Evolutionary conservation across 2,888 invertebrate species (phyloP), one percentile per base, ranked within the genome.

Genomic region (Melieria picta): DNA sequence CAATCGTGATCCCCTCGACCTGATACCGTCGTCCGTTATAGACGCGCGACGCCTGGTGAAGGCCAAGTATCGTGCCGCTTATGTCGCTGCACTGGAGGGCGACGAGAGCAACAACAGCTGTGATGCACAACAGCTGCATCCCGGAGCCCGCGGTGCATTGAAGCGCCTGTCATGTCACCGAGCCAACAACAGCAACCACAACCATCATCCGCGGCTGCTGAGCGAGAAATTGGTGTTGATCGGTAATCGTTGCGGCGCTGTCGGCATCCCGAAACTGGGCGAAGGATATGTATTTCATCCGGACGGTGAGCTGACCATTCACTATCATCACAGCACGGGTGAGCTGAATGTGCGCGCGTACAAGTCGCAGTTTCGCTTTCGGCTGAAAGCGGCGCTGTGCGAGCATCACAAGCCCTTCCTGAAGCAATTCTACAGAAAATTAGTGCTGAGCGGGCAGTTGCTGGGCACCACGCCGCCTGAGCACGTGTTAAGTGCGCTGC

Each of bases 331-430:
- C 77, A 83, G 83, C 77, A 80, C 82, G 69, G 83, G 83, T 42
- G 82, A 86, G 78, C 83, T 86, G 72, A 86, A 82, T 79, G 81
- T 81, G 77, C 84, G 84, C 58, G 84, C 85, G 72, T 86, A 84
- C 75, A 85, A 84, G 78, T 83, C 84, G 76, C 86, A 85, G 78
- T 85, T 86, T 75, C 85, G 87, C 65, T 75, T 80, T 77, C 79
- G 83, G 68, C 77, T 86, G 64, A 82, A 84, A 72, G 75, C 82
- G 78, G 86, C 86, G 68, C 77, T 85, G 55, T 81, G 79, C 75
- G 80, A 83, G 75, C 84, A 85, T 73, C 82, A 85, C 72, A 86
- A 85, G 78, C 82, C 82, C 74, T 86, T 86, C 76, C 81, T 86
- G 74, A 84, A 84, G 78, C 80, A 85, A 74, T 83, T 86, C 79